Base-by-base conservation (phyloP, 2,797 vertebrate species). In the Sebastes cheni region DNA sequence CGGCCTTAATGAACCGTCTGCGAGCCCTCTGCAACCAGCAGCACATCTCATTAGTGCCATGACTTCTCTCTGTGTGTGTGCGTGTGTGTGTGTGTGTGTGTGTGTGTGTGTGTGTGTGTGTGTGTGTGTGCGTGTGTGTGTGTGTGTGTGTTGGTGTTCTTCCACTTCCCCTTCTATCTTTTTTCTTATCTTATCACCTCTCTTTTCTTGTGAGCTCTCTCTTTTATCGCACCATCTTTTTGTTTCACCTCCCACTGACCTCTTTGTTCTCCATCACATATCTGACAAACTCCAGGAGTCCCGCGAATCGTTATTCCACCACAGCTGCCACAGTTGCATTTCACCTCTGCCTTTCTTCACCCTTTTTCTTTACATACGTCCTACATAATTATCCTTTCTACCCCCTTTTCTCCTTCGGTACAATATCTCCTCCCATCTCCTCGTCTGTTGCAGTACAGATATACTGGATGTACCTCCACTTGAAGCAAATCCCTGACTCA, bases 41-140 rank as follows among this genome's bases (percentile, higher is more conserved):
- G 42, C 70, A 72, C 80, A 77, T 88, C 89, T 93, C 89, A 90
- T 92, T 93, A 93, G 78, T 72, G 23, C 62, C 62, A 20, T 61
- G 76, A 79, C 84, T 79, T 79, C 34, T 74, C 32, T n/a, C 23
- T 46, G 42, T 46, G 14, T 46, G 14, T 50, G 42, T 18, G 12
- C 18, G 42, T 18, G 42, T 20, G 16, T 61, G 59, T 62, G 79
- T 42, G 62, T 42, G 78, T 50, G 77, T 61, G 23, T 46, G 42
- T 18, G 42, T 18, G 16, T 61, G 59, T 62, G 79, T 42, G 62
- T 42, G 78, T 50, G 77, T 61, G 25, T 46, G 42, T 18, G 42
- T 18, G 16, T 61, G 59, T 62, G 79, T 42, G 62, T 42, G 78
- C 42, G 77, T 61, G 25, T 39, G 13, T 14, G 46, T 20, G 18